phyloP scores from a whole-genome alignment of 2,797 vertebrate species.

The Parotocinclus haroldoi region DNA sequence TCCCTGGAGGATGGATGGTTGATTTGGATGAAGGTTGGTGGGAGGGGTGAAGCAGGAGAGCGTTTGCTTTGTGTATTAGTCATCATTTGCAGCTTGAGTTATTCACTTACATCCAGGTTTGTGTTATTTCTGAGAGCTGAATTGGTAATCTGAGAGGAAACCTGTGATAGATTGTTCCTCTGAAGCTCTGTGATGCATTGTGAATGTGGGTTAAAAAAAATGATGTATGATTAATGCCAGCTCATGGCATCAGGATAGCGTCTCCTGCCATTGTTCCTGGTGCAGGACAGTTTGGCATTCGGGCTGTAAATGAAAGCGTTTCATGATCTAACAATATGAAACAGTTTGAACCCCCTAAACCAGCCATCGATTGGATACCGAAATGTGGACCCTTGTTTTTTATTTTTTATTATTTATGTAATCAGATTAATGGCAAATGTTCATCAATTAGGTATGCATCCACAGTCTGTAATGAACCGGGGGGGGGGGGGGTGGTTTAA shows the following conservation, averaged over 20 bases:
- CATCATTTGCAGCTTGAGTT: slow-evolving; percentile 31
- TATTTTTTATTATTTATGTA: slow-evolving; percentile 73
- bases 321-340: slow-evolving; percentile 25
- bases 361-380: slow-evolving; percentile 35
- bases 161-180: slow-evolving; percentile 78
- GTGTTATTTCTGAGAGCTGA: slow-evolving; percentile 32
- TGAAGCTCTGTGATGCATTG: slow-evolving; percentile 74
- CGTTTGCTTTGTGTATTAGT: slow-evolving; percentile 22
- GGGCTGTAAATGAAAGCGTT: slow-evolving; percentile 27
- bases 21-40: slow-evolving; percentile 12
- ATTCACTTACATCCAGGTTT: slow-evolving; percentile 22
- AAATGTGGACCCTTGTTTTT: slow-evolving; percentile 69
- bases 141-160: slow-evolving; percentile 52
- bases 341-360: slow-evolving; percentile 11
- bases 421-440: slow-evolving; percentile 77
- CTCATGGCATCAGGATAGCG: too few species aligned
- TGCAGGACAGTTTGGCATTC: slow-evolving; percentile 6
- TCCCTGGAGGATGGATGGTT: too few species aligned
- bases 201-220: slow-evolving; percentile 77
- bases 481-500: too few species aligned
- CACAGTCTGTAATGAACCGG: slow-evolving; percentile 77
- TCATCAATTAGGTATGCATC: slow-evolving; percentile 76
- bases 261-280: slow-evolving; percentile 42
- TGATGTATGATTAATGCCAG: slow-evolving; percentile 83
- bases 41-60: slow-evolving; percentile 27